Base-by-base conservation (phyloP, 2,113 vertebrate genomes). In the Apus apus region DNA sequence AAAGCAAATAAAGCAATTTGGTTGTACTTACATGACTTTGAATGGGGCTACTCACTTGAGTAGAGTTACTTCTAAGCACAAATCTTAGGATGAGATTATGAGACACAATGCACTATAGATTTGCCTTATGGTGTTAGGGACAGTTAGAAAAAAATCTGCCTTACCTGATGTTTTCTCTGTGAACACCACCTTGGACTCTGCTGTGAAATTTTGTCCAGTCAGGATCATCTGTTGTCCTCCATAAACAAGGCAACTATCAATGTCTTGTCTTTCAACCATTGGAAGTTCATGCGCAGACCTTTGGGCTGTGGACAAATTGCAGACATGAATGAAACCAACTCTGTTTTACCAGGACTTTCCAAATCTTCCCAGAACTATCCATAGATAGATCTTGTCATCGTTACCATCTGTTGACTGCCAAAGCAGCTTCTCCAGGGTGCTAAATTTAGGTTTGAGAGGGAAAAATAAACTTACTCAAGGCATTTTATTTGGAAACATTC, bases 181-280 rank as follows among this genome's bases (percentile, higher is more conserved):
- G 60, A 99, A 99, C 68, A 99, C 97, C 61, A 99, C 99, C 92
- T 99, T 99, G 90, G 99, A 99, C 94, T 99, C 99, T 4, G 99
- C 98, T 43, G 99, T 99, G 97, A 99, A 99, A 96, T 99, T 99
- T 86, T 99, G 99, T 34, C 99, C 99, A 0, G 98, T 99, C 83
- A 99, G 98, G 93, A 99, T 99, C 99, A 99, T 99, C 97, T 99
- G 99, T 81, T 99, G 99, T 72, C 99, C 99, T 30, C 99, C 99
- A 54, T 99, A 99, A 17, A 99, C 99, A 0, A 99, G 98, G 97
- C 99, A 99, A 96, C 98, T 98, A 86, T 99, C 99, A n/a, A 98
- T 98, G 96, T 99, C 99, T 90, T 99, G 99, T 94, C 99, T 99
- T 84, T 99, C 99, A 93, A 99, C 99, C 99, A 99, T 99, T 91